Evolutionary conservation across 2,797 vertebrate genomes (phyloP), one percentile per base, ranked within the genome.

Genomic region (Protonibea diacanthus): DNA sequence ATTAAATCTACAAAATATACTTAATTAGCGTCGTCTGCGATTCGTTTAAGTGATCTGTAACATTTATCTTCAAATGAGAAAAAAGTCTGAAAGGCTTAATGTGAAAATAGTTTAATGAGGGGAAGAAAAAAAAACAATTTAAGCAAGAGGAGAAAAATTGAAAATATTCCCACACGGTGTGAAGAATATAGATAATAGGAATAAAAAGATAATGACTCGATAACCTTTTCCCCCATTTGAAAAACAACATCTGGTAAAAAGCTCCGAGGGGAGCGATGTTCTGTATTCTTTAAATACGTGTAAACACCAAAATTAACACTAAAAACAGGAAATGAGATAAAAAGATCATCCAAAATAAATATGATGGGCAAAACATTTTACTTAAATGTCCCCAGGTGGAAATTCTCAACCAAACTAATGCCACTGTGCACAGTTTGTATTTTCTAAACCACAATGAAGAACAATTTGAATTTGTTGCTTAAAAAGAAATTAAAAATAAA

Each of bases 81-180:
- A 72, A 72, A 81, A 84, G 3, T 76, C n/a, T 33, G 44, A 82
- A 67, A 76, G 20, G 14, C 64, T 74, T 71, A 83, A 88, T 81
- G 74, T 61, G 84, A 66, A 89, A 86, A 85, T 71, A 75, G 74
- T 80, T 82, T 79, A 85, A 83, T 83, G 77, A 88, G 72, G 49
- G 23, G 3, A 27, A 27, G 33, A 23, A 59, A 57, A 58, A 66
- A 63, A 74, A 69, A 51, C 60, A 49, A 77, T 83, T 81, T 76
- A 61, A 80, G 52, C 45, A 63, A 70, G 57, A 84, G 18, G 27
- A 71, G 65, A 63, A 58, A 49, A 69, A 78, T 12, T 21, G 4
- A 55, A 47, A 76, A 66, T 59, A 66, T 71, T 74, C 82, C 76
- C 72, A 42, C 48, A 42, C 12, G 71, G 52, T n/a, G 18, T 3